Conservation (phyloP, 2,888 invertebrate species). For the Smittia sp. region DNA sequence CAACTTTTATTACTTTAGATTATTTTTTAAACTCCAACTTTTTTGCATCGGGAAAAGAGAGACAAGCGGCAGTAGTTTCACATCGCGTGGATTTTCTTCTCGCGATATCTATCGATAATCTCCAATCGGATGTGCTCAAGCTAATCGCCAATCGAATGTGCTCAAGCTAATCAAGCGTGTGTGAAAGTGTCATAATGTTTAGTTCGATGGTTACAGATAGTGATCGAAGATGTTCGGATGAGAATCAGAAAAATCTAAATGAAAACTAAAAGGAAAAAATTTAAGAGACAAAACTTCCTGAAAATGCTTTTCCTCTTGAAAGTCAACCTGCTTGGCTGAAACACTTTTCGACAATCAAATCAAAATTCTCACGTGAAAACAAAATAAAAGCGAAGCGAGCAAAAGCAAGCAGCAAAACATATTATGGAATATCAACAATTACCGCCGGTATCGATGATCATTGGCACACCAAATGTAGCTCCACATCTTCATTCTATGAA, state of each 20-base stretch:
- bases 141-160: background rate
- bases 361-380: slow-evolving; percentile 1
- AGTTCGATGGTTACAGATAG: background rate
- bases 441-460: slow-evolving; percentile 51
- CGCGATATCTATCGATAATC: background rate
- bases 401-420: slow-evolving; percentile 24
- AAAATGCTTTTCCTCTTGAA: slow-evolving; percentile 16
- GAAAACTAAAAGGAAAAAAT: slow-evolving; percentile 29
- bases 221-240: background rate
- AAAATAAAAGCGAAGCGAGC: slow-evolving; percentile 36
- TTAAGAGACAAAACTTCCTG: background rate
- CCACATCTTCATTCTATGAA: slow-evolving; percentile 44
- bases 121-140: background rate
- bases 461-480: slow-evolving; percentile 46
- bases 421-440: slow-evolving; percentile 53
- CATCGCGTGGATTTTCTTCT: background rate
- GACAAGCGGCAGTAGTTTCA: background rate
- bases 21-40: slow-evolving; percentile 22
- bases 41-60: slow-evolving; percentile 24
- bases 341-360: slow-evolving; percentile 29
- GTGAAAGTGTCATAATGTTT: background rate
- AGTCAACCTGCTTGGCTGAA: background rate
- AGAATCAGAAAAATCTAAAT: slow-evolving; percentile 7
- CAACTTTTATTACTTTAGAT: slow-evolving; percentile 45
- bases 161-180: background rate